These are phyloP conservation scores for Ceratosolen fusciceps DNA, from an alignment of 1,140 invertebrate genomes.

Conservation along the genomic window DNA sequence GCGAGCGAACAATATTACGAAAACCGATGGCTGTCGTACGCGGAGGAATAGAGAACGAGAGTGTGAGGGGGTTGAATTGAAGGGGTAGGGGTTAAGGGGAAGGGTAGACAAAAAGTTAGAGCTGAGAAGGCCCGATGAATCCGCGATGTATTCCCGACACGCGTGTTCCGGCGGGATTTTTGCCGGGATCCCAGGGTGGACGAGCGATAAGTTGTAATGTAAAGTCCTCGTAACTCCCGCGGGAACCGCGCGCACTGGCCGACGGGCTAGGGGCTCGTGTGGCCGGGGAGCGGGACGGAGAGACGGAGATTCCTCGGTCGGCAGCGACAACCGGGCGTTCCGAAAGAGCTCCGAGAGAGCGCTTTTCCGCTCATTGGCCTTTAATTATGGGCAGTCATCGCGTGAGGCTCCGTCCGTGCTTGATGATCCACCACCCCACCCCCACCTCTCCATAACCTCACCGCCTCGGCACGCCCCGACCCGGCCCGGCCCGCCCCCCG, in stretches of 20 bases:
- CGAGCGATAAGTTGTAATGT: not conserved
- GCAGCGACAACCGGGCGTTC: not conserved
- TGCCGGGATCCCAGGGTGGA: not conserved
- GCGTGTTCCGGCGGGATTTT: not conserved
- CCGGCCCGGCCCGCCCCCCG: too few species aligned
- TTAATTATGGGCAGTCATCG: slow-evolving; percentile 22
- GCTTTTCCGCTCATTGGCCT: slow-evolving; percentile 28
- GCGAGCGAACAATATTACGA: not conserved
- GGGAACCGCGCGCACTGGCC: not conserved
- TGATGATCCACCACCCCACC: not conserved
- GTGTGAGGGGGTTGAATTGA: too few species aligned
- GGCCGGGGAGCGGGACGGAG: not conserved
- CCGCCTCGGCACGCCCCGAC: too few species aligned
- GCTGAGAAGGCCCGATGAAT: slow-evolving; percentile 18
- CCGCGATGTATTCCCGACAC: slow-evolving; percentile 1
- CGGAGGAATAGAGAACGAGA: slow-evolving; percentile 7
- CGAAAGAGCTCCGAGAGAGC: not conserved
- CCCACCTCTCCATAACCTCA: too few species aligned
- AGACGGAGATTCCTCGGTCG: not conserved
- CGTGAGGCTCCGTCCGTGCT: not conserved
- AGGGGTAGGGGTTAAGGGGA: slow-evolving; percentile 13
- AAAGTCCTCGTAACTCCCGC: not conserved
- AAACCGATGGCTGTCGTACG: not conserved
- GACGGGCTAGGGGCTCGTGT: not conserved
- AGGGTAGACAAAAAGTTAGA: slow-evolving; percentile 20